Evolutionary conservation across 1,140 invertebrate genomes (phyloP).

Genomic region (Macrobrachium nipponense): DNA sequence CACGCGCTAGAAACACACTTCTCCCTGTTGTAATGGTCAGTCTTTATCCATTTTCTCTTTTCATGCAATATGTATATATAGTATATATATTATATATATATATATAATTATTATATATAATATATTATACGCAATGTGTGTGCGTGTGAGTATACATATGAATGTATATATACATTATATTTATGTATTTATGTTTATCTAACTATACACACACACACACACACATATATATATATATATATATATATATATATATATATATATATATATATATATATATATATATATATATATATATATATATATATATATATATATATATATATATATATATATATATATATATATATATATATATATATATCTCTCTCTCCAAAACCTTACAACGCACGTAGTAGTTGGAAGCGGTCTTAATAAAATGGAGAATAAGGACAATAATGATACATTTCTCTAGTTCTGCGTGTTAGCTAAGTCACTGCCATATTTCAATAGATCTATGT

Average conservation of each 20-base stretch:
- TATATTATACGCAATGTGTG: no score
- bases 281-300: background rate
- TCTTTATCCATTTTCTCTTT: background rate
- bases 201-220: background rate
- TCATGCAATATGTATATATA: conserved; percentile 22
- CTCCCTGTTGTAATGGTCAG: no score
- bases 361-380: no score
- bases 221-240: conserved; percentile 38
- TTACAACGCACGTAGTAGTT: no score
- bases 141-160: conserved; percentile 5
- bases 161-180: conserved; percentile 11
- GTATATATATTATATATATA: conserved; percentile 39
- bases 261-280: conserved; percentile 19
- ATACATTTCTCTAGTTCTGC: no score
- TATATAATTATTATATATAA: conserved; percentile 25
- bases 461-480: no score
- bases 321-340: background rate
- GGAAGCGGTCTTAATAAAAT: no score
- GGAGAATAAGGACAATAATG: no score
- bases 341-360: no score
- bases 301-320: background rate
- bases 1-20: no score
- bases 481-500: no score
- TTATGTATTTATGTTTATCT: no score
- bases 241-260: conserved; percentile 23